Evolutionary conservation across 2,797 vertebrate genomes (phyloP).

Genomic region (Rachycentron canadum): DNA sequence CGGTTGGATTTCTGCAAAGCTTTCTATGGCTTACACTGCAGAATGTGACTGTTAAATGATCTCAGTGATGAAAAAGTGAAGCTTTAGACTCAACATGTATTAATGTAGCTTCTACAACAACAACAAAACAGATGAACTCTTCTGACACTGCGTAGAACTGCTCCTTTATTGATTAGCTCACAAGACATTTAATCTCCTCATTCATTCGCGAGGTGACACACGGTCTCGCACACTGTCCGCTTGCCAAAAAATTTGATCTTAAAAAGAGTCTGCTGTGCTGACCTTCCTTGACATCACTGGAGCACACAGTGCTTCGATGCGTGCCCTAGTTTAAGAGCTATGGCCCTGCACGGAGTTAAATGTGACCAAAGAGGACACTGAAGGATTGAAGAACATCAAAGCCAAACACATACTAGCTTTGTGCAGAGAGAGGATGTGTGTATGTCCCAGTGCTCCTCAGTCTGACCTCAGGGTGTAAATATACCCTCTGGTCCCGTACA

Average conservation of each 20-base stretch:
- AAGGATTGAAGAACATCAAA: constrained; percentile 73
- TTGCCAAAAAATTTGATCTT: constrained; percentile 25
- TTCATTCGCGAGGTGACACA: constrained; percentile 15
- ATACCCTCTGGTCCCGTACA: constrained; percentile 42
- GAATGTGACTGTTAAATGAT: constrained; percentile 33
- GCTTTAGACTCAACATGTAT: constrained; percentile 20
- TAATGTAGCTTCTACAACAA: background rate
- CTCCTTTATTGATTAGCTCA: constrained; percentile 12
- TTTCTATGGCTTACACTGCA: constrained; percentile 36
- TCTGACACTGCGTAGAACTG: background rate
- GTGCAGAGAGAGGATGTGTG: constrained; percentile 24
- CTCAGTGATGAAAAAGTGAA: constrained; percentile 14
- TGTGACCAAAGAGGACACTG: constrained; percentile 67
- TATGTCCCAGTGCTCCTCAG: constrained; percentile 37
- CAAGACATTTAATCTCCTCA: constrained; percentile 8
- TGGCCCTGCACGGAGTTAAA: constrained; percentile 63
- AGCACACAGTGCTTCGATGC: constrained; percentile 64
- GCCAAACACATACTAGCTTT: constrained; percentile 45
- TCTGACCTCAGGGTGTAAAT: constrained; percentile 67
- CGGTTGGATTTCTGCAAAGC: constrained; percentile 37
- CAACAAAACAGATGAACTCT: background rate
- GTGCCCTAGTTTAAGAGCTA: constrained; percentile 54
- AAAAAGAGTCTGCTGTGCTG: constrained; percentile 12
- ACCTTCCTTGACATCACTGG: constrained; percentile 64
- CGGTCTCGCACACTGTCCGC: background rate